phyloP scores from a whole-genome alignment of 2,888 invertebrate species.

The Drosophila putrida region DNA sequence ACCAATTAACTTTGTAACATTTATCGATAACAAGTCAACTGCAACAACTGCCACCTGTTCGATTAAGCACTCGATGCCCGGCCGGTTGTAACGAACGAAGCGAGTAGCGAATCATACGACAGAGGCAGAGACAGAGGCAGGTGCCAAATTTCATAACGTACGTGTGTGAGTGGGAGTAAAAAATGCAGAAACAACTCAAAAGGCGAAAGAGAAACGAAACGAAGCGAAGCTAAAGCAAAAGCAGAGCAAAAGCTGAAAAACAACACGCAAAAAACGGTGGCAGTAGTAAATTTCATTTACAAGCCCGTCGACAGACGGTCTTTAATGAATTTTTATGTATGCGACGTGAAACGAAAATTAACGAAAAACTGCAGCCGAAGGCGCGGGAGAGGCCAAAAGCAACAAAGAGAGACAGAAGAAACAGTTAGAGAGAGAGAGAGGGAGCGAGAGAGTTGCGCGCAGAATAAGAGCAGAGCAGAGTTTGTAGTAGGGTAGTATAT shows the following conservation, averaged over 20 bases:
- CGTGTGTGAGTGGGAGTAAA: conserved; percentile 31
- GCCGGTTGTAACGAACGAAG: conserved; percentile 29
- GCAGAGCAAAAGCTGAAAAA: conserved; percentile 28
- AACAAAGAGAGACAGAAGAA: conserved; percentile 4
- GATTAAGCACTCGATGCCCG: conserved; percentile 67
- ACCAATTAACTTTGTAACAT: conserved; percentile 25
- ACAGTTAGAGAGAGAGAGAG: background rate
- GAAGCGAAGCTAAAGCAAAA: conserved; percentile 34
- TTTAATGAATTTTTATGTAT: conserved; percentile 80
- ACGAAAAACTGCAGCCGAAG: conserved; percentile 68
- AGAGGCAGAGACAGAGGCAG: conserved; percentile 51
- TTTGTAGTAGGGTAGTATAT: conserved; percentile 75
- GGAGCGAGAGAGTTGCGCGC: conserved; percentile 20
- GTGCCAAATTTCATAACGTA: conserved; percentile 62
- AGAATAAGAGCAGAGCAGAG: conserved; percentile 31
- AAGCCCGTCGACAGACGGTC: conserved; percentile 50
- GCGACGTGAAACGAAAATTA: conserved; percentile 68
- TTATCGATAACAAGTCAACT: conserved; percentile 55
- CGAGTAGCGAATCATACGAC: conserved; percentile 35
- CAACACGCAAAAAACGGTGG: conserved; percentile 68
- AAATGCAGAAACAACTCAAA: conserved; percentile 25
- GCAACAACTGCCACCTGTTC: conserved; percentile 66
- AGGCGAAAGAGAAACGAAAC: conserved; percentile 20
- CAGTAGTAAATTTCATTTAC: conserved; percentile 82
- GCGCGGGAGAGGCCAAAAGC: conserved; percentile 38